phyloP scores from a whole-genome alignment of 2,113 vertebrate genomes.

The Phyllopteryx taeniolatus region DNA sequence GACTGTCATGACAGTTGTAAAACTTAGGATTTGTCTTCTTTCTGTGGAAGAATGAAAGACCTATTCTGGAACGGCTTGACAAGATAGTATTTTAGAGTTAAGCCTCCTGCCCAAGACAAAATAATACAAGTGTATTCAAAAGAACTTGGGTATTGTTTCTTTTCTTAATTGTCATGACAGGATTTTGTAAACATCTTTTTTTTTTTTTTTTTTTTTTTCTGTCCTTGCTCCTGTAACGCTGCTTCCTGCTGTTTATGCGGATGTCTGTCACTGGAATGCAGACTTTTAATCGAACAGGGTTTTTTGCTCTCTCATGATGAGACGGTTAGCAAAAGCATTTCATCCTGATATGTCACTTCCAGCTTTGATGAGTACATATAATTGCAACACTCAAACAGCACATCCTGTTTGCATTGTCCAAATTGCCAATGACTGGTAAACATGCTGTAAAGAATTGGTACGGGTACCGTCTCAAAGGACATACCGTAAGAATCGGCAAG shows the following conservation, averaged over 20 bases:
- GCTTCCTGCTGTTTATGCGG: background rate
- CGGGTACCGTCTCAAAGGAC: background rate
- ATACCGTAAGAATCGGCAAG: no score
- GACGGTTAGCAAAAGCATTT: background rate
- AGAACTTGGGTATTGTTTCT: background rate
- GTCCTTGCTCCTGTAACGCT: no score
- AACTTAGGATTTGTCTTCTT: background rate
- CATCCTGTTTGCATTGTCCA: conserved; percentile 49
- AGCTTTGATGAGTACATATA: conserved; percentile 39
- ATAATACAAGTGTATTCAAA: background rate
- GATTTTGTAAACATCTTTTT: background rate
- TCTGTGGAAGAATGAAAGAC: background rate
- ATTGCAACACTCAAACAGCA: conserved; percentile 46
- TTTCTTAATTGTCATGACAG: background rate
- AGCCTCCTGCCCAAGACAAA: background rate
- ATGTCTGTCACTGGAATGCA: background rate
- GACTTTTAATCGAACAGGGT: conserved; percentile 1
- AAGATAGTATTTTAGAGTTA: background rate
- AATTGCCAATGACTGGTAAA: conserved; percentile 7
- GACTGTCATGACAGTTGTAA: background rate
- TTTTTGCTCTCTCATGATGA: conserved; percentile 1
- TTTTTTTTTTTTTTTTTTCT: background rate
- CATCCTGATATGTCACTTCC: conserved; percentile 46
- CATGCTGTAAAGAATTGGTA: conserved; percentile 6
- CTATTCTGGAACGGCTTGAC: background rate